phyloP scores from a whole-genome alignment of 2,888 invertebrate genomes.

The Drosophila ustulata region DNA sequence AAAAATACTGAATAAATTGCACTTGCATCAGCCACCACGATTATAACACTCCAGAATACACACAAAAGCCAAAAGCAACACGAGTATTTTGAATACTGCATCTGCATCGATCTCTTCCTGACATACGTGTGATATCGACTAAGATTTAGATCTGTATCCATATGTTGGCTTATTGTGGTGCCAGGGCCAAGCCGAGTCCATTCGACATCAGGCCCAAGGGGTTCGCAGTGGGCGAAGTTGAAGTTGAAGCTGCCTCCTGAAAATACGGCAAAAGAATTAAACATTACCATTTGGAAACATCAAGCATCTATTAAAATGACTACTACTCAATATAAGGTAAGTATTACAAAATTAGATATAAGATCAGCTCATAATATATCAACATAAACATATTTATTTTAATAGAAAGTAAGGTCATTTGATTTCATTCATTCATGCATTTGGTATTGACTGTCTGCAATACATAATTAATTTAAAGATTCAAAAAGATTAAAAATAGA shows the following conservation, averaged over 20 bases:
- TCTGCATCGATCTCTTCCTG: constrained; percentile 5
- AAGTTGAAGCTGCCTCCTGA: constrained; percentile 60
- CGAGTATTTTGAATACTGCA: constrained; percentile 53
- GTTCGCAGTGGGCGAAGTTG: constrained; percentile 58
- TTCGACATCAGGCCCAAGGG: constrained; percentile 81
- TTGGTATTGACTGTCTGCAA: too few species aligned
- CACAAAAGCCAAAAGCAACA: constrained; percentile 47
- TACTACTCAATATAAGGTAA: background rate
- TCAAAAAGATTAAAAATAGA: too few species aligned
- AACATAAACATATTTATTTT: too few species aligned
- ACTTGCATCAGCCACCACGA: constrained; percentile 55
- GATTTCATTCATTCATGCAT: too few species aligned
- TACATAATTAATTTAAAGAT: too few species aligned
- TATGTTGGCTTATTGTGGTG: constrained; percentile 69
- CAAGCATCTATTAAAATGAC: background rate
- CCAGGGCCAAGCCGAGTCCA: constrained; percentile 82
- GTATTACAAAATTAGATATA: too few species aligned
- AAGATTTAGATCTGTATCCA: constrained; percentile 11
- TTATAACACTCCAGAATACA: constrained; percentile 23
- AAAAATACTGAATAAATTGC: constrained; percentile 79
- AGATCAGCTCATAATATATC: too few species aligned
- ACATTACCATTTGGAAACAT: background rate
- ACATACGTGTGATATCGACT: constrained; percentile 11
- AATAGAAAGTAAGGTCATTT: too few species aligned
- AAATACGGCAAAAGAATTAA: background rate